phyloP scores from a whole-genome alignment of 1,140 invertebrate genomes.

The Frieseomelitta varia region DNA sequence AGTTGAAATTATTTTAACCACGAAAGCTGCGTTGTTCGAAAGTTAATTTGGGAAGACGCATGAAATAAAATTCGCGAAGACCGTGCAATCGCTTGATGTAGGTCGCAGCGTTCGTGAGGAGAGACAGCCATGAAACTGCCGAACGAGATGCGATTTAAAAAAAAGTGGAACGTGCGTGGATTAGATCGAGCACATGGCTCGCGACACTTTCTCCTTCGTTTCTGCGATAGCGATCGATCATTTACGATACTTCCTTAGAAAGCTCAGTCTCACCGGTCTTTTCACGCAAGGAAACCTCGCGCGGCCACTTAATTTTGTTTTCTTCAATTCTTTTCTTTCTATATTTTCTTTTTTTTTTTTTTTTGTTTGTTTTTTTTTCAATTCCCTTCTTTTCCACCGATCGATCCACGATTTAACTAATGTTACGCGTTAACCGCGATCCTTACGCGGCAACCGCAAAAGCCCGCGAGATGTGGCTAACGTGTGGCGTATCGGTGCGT shows the following conservation, averaged over 20 bases:
- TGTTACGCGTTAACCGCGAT: slow-evolving; percentile 25
- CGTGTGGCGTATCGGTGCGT: not conserved
- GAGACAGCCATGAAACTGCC: not conserved
- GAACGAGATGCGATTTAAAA: slow-evolving; percentile 1
- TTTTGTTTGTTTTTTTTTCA: too few species aligned
- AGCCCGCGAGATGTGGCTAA: slow-evolving; percentile 12
- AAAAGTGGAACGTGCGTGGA: slow-evolving; percentile 24
- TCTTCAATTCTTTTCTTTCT: not conserved
- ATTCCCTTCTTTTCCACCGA: not conserved
- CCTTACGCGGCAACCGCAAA: slow-evolving; percentile 1
- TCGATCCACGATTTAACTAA: not conserved
- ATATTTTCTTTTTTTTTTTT: too few species aligned
- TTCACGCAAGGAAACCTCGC: not conserved
- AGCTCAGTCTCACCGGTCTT: slow-evolving; percentile 22
- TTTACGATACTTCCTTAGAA: slow-evolving; percentile 53
- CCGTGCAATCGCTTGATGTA: not conserved
- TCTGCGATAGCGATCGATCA: slow-evolving; percentile 28
- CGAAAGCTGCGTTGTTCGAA: not conserved
- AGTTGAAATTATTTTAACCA: not conserved
- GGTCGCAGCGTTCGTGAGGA: not conserved
- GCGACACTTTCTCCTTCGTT: slow-evolving; percentile 59
- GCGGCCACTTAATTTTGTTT: not conserved
- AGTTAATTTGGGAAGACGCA: rapidly evolving
- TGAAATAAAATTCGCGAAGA: not conserved
- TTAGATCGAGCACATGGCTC: slow-evolving; percentile 47